Base-by-base conservation (phyloP, 2,888 invertebrate genomes). In the Mongoloraphidia duomilia region DNA sequence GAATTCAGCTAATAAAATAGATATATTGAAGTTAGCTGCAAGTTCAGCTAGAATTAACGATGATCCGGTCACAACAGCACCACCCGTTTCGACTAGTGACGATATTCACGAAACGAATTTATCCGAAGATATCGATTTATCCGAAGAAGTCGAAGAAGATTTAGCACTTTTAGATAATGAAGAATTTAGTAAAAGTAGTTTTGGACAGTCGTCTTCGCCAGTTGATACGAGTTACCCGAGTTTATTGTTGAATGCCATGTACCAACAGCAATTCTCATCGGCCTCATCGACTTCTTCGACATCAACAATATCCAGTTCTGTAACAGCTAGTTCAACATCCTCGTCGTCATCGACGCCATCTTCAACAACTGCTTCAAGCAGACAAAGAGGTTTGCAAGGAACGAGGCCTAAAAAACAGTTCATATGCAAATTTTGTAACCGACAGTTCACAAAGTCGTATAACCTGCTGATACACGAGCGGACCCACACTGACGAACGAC, bases 361-460 rank as follows among this genome's bases (percentile, higher is more conserved):
- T 45, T 43, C 56, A 38, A 44, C 53, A 8, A 49, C 54, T 10
- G 52, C 49, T 33, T 70, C 72, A 40, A 66, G 71, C 47, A 67
- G 71, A 8, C 70, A 71, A 17, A 70, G 69, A 33, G 60, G 67
- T 17, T 70, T 72, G 58, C 68, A 69, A 56, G 66, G 71, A 57
- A 67, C 72, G 34, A 72, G 83, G 54, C 83, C 83, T 44, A 83
- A 83, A 66, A 83, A 83, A 58, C 83, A 96, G 70, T 96, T 94
- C 71, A 95, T 97, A 63, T 97, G 96, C 78, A 91, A 93, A 71
- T 96, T 87, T 70, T 97, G 97, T 73, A 86, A 90, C 65, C 80
- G 96, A 37, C 92, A 95, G 65, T 97, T 97, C 71, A 96, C 95
- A 55, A 97, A 97, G 69, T 92, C 93, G 44, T 97, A 97, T 76